phyloP scores from a whole-genome alignment of 1,140 invertebrate genomes.

The Lepidurus apus region DNA sequence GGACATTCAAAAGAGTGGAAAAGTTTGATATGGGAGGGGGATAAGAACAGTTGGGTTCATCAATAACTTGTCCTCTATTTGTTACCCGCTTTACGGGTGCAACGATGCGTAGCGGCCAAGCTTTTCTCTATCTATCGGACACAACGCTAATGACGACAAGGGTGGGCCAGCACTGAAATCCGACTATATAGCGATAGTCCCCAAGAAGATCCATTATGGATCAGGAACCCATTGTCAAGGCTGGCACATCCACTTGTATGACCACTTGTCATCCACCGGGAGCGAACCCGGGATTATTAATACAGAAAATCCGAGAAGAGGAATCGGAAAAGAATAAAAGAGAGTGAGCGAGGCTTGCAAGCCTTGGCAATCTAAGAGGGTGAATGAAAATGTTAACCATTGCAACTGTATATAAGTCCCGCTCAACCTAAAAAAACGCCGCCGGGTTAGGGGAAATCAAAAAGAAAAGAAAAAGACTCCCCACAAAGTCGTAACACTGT shows the following conservation, averaged over 20 bases:
- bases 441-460: background rate
- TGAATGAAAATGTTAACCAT: slow-evolving; percentile 16
- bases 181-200: background rate
- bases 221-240: background rate
- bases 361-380: background rate
- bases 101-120: slow-evolving; percentile 2
- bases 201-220: background rate
- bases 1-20: no score
- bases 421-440: background rate
- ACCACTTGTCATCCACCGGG: slow-evolving; percentile 5
- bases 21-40: no score
- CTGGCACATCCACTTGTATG: background rate
- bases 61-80: slow-evolving; percentile 3
- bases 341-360: background rate
- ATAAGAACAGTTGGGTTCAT: background rate
- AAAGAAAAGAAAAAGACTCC: background rate
- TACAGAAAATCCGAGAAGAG: background rate
- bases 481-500: background rate
- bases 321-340: background rate
- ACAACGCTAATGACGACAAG: slow-evolving; percentile 12
- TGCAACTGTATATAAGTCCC: background rate
- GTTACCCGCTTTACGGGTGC: background rate
- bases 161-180: background rate
- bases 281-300: background rate
- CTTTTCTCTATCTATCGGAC: slow-evolving; percentile 4